Percentiles rank a stretch among this genome's conserved stretches.
phyloP scores from a whole-genome alignment of 2,888 invertebrate genomes.

The Syrphus vitripennis region DNA sequence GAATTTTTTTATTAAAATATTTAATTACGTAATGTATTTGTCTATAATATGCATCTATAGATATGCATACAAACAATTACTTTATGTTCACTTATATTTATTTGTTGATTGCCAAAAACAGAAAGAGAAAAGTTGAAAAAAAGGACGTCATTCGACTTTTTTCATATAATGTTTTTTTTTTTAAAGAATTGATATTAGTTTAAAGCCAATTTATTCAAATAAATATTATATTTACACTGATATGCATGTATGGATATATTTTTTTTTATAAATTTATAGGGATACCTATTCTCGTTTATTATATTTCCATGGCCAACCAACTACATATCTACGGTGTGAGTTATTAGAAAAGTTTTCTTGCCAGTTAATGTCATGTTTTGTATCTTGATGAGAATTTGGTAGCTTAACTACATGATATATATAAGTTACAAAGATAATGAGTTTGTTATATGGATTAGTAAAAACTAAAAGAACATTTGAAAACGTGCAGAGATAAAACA shows the following conservation, averaged over 20 bases:
- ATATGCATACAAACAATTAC: no score
- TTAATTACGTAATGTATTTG: no score
- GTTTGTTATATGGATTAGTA: neutral
- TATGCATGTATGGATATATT: neutral
- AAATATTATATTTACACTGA: neutral
- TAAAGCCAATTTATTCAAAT: neutral
- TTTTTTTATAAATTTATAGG: no score
- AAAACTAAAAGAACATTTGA: neutral
- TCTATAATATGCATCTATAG: no score
- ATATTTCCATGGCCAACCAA: neutral
- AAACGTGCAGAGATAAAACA: conserved; percentile 1
- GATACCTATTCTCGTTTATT: no score
- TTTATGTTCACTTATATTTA: no score
- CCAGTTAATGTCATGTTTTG: conserved; percentile 5
- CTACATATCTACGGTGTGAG: neutral
- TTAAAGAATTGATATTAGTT: neutral
- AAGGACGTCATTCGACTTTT: no score
- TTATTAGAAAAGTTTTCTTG: conserved; percentile 46
- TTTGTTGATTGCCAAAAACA: no score
- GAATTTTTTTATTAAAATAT: no score
- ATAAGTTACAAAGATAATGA: neutral
- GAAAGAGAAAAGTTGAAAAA: neutral
- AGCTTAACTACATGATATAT: conserved; percentile 10
- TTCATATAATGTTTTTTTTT: no score
- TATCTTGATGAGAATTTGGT: neutral